phyloP scores from a whole-genome alignment of 2,113 vertebrate genomes.

The Perca fluviatilis region DNA sequence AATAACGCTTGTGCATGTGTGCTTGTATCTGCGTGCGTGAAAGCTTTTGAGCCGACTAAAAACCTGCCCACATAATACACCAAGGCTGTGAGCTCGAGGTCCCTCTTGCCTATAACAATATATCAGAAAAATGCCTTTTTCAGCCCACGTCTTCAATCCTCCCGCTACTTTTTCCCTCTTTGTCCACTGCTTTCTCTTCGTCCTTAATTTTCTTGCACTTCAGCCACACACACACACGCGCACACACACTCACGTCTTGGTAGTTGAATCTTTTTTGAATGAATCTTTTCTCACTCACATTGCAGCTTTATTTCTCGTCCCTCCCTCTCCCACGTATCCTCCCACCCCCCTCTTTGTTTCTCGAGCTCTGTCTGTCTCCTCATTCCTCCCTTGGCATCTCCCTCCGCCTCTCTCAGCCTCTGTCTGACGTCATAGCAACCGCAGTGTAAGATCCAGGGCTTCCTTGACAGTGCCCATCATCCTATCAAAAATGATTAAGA shows the following conservation, averaged over 20 bases:
- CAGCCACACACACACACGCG: neutral
- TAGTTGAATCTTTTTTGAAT: neutral
- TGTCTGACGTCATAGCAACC: constrained; percentile 74
- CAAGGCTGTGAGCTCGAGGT: constrained; percentile 7
- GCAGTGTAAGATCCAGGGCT: constrained; percentile 61
- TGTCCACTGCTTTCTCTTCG: constrained; percentile 7
- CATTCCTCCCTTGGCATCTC: constrained; percentile 32
- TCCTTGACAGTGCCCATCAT: constrained; percentile 58
- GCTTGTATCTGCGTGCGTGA: neutral
- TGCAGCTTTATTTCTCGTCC: constrained; percentile 7
- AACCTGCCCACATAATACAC: constrained; percentile 8
- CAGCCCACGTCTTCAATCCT: constrained; percentile 14
- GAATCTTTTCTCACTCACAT: constrained; percentile 22
- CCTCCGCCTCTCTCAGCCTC: constrained; percentile 31
- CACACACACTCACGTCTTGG: neutral
- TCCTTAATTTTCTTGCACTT: neutral
- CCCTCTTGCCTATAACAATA: neutral
- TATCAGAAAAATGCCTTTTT: constrained; percentile 22
- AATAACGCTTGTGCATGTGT: neutral
- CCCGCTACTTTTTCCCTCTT: neutral
- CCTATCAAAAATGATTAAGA: constrained; percentile 32
- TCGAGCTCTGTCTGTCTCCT: constrained; percentile 38
- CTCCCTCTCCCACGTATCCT: constrained; percentile 13
- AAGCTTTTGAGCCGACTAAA: constrained; percentile 1
- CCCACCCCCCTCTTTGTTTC: constrained; percentile 24